Base-by-base conservation (phyloP, 1,140 invertebrate genomes). In the Popillia japonica region DNA sequence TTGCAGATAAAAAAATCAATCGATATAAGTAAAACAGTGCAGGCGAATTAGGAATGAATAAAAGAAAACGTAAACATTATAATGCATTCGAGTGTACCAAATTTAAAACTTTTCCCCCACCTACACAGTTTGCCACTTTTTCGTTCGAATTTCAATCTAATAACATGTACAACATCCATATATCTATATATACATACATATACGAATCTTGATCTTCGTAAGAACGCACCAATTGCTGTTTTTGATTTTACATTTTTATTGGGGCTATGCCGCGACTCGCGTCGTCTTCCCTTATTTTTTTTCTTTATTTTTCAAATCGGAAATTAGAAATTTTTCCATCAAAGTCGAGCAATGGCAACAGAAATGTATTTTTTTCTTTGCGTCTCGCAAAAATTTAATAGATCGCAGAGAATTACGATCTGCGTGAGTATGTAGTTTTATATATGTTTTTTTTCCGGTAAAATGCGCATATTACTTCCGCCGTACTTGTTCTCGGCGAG, bases 381-480 rank as follows among this genome's bases (percentile, higher is more conserved):
- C 44, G 0, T 48, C 44, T 14, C 11, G 8, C 11, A 48, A n/a
- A 10, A 48, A 48, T 11, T 48, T 48, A 48, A 0, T 48, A n/a
- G 44, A 48, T 48, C 17, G 44, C 3, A 6, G 44, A n/a, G 7
- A 48, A 48, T 48, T 48, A 48, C 44, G 44, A 42, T 48, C 10
- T 48, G n/a, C n/a, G n/a, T 48, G n/a, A 11, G n/a, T 48, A 48
- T 48, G n/a, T 11, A 11, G 2, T 14, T 48, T 14, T 11, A 48
- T 48, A 48, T 48, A 11, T 11, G 17, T 14, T 14, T 8, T 4
- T 48, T 42, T 42, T 11, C 44, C 44, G 4, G 11, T n/a, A 10
- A 48, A 48, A 48, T 48, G 44, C 11, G 44, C 11, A 48, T 48
- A 48, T 48, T 48, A 48, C 44, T 48, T 48, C 44, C 44, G 44